phyloP scores from a whole-genome alignment of 2,888 invertebrate species.

The Dryococelus australis region DNA sequence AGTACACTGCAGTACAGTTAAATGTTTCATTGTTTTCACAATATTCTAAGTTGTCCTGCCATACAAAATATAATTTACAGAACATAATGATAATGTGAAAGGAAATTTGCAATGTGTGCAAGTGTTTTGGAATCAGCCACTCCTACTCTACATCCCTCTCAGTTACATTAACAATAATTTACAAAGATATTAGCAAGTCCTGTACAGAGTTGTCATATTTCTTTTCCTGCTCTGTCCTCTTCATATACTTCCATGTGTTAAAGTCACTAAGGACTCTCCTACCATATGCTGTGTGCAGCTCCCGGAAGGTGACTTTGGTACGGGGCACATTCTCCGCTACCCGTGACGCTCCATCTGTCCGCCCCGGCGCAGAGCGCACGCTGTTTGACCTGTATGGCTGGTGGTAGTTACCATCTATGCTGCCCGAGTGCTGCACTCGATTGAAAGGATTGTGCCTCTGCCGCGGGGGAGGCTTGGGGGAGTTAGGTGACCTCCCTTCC shows the following conservation, averaged over 20 bases:
- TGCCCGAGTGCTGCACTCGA: conserved; percentile 55
- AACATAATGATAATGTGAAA: no score
- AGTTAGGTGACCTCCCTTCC: conserved; percentile 57
- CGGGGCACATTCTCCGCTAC: conserved; percentile 60
- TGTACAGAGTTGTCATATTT: conserved; percentile 29
- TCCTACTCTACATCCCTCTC: no score
- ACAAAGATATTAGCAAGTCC: conserved; percentile 38
- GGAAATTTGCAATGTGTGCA: no score
- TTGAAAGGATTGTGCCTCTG: conserved; percentile 87
- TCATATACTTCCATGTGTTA: conserved; percentile 71
- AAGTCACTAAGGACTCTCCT: conserved; percentile 72
- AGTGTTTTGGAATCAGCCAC: no score
- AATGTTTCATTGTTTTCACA: no score
- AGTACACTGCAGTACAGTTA: no score
- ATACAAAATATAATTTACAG: no score
- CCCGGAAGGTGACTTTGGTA: conserved; percentile 69
- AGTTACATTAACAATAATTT: background rate
- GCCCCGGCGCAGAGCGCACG: conserved; percentile 61
- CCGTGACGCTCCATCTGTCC: conserved; percentile 48
- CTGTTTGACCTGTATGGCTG: conserved; percentile 64
- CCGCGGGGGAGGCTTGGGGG: conserved; percentile 78
- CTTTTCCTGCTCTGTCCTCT: conserved; percentile 47
- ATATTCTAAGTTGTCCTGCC: no score
- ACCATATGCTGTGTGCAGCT: conserved; percentile 74
- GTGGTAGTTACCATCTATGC: conserved; percentile 48